Evolutionary conservation across 2,113 vertebrate species (phyloP).

Genomic region (Lucifuga dentata): DNA sequence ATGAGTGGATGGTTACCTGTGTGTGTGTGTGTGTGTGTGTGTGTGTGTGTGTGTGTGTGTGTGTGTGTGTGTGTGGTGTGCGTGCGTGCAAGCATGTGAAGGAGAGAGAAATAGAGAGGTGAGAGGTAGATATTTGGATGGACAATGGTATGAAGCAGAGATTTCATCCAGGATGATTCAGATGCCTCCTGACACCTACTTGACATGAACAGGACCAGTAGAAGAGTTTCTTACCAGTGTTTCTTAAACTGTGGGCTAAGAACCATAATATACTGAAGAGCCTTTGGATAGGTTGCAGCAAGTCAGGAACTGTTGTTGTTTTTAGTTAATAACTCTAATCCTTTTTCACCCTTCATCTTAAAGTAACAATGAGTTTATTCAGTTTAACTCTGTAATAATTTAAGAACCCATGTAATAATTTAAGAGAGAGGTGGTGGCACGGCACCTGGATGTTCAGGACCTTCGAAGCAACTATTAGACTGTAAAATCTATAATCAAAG

Average conservation of each 20-base stretch:
- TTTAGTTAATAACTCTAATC: too few species aligned
- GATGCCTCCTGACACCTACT: constrained; percentile 17
- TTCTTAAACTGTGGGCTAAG: neutral
- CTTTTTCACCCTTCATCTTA: neutral
- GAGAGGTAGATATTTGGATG: constrained; percentile 26
- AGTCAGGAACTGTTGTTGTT: neutral
- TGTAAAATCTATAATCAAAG: too few species aligned
- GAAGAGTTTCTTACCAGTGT: neutral
- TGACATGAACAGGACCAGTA: constrained; percentile 15
- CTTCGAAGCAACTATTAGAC: too few species aligned
- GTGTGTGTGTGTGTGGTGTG: too few species aligned
- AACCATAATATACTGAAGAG: neutral
- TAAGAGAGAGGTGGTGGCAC: neutral
- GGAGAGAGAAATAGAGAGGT: neutral
- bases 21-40: neutral
- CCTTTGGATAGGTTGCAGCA: neutral
- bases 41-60: too few species aligned
- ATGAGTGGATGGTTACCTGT: constrained; percentile 32
- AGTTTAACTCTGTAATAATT: neutral
- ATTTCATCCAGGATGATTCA: constrained; percentile 9
- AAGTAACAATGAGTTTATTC: neutral
- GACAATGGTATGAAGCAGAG: constrained; percentile 5
- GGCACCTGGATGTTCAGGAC: too few species aligned
- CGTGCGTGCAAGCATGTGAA: too few species aligned
- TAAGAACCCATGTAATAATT: neutral